A percentile compares a stretch with the other conserved stretches of the same genome.
Conservation (phyloP, 2,113 vertebrate species). For the Cercopithecus mona region DNA sequence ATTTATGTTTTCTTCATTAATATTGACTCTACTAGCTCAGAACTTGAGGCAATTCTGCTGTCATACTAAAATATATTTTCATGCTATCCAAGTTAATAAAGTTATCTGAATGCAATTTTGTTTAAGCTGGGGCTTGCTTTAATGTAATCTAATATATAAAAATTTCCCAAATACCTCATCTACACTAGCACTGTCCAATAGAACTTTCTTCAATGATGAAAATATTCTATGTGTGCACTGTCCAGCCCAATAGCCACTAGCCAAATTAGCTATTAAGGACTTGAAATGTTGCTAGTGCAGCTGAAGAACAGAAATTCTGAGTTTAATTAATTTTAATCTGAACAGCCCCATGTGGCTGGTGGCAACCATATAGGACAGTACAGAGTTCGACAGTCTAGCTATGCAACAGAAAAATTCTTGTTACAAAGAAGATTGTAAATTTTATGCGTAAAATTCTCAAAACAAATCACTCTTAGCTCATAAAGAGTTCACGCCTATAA, state of each 20-base stretch:
- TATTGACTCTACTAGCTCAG: conserved; percentile 2
- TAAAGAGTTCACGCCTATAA: too few relatives aligned
- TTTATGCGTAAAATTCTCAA: conserved; percentile 30
- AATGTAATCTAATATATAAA: conserved; percentile 4
- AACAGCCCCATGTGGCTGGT: background rate
- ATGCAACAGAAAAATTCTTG: conserved; percentile 6
- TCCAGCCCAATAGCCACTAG: background rate
- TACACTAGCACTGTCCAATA: background rate
- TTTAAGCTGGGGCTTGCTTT: background rate
- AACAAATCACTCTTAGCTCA: background rate
- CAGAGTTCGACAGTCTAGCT: background rate
- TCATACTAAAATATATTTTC: conserved; percentile 27
- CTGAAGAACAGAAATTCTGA: background rate
- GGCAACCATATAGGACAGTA: background rate
- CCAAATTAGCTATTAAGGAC: background rate
- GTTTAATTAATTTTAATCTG: conserved; percentile 31
- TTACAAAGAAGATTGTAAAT: conserved; percentile 1
- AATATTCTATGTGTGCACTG: background rate
- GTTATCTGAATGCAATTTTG: background rate
- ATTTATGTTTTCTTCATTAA: background rate
- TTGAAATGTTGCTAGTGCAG: conserved; percentile 3
- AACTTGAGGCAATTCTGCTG: conserved; percentile 9
- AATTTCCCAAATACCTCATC: background rate
- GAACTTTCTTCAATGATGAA: background rate
- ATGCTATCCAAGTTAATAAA: conserved; percentile 26